These are phyloP conservation scores for Sphaerodactylus townsendi DNA, from an alignment of 2,113 vertebrate genomes.

Conservation along the genomic window DNA sequence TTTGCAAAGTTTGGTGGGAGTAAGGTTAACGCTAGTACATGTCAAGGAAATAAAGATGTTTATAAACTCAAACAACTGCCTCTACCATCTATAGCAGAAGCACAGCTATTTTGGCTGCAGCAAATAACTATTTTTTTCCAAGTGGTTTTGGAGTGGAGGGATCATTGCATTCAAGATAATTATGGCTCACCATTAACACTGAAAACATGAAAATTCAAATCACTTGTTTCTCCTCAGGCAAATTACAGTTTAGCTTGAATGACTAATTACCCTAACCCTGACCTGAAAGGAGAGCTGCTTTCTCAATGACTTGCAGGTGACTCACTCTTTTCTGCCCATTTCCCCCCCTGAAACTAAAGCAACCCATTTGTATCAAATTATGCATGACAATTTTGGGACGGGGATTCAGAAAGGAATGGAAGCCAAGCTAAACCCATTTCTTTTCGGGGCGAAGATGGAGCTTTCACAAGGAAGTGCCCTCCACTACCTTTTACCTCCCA, in stretches of 20 bases:
- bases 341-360: conserved; percentile 54
- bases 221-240: conserved; percentile 74
- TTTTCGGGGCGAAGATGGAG: conserved; percentile 39
- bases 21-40: conserved; percentile 32
- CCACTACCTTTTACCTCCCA: not conserved
- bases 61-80: conserved; percentile 24
- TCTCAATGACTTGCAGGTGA: conserved; percentile 76
- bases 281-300: conserved; percentile 44
- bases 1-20: conserved; percentile 38
- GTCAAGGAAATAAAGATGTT: conserved; percentile 58
- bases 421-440: conserved; percentile 62
- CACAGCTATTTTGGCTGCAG: conserved; percentile 43
- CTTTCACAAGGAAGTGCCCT: conserved; percentile 56
- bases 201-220: conserved; percentile 67
- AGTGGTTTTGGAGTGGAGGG: conserved; percentile 26
- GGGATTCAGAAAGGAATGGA: conserved; percentile 55
- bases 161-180: conserved; percentile 46
- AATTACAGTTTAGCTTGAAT: conserved; percentile 62
- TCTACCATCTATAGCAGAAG: conserved; percentile 47
- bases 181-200: conserved; percentile 38
- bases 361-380: conserved; percentile 77
- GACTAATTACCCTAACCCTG: conserved; percentile 73
- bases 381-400: conserved; percentile 64
- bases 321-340: conserved; percentile 43
- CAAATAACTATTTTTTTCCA: conserved; percentile 53